These are phyloP conservation scores for Lepus americanus DNA, from an alignment of 2,113 vertebrate genomes.

Conservation along the genomic window DNA sequence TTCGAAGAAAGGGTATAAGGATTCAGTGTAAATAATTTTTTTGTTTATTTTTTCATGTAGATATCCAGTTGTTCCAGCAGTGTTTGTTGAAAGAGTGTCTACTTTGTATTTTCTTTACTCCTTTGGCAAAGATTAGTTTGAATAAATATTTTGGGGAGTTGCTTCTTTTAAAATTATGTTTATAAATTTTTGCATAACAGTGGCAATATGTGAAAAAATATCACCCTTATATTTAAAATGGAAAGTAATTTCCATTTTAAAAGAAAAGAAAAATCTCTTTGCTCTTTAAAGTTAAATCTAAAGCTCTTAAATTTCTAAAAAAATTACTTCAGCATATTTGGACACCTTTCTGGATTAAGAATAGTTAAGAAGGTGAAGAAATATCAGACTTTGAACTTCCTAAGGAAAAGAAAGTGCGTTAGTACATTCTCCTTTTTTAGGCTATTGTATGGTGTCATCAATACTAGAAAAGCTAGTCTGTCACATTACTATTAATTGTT, in stretches of 20 bases:
- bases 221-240: background rate
- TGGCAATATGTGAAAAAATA: background rate
- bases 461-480: constrained; percentile 51
- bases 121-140: background rate
- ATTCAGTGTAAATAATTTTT: background rate
- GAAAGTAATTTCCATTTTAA: background rate
- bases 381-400: background rate
- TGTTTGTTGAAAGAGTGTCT: background rate
- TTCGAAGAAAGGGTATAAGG: background rate
- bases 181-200: background rate
- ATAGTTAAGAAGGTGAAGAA: background rate
- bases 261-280: no score
- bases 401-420: background rate
- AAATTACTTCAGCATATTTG: background rate
- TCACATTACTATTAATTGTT: constrained; percentile 49
- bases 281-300: background rate
- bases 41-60: background rate
- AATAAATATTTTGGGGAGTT: background rate
- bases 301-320: background rate
- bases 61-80: background rate
- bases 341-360: background rate
- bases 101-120: background rate
- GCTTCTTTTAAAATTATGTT: background rate
- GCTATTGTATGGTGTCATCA: constrained; percentile 12
- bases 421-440: background rate